phyloP scores from a whole-genome alignment of 2,888 invertebrate species.

The Epinotia ramella region DNA sequence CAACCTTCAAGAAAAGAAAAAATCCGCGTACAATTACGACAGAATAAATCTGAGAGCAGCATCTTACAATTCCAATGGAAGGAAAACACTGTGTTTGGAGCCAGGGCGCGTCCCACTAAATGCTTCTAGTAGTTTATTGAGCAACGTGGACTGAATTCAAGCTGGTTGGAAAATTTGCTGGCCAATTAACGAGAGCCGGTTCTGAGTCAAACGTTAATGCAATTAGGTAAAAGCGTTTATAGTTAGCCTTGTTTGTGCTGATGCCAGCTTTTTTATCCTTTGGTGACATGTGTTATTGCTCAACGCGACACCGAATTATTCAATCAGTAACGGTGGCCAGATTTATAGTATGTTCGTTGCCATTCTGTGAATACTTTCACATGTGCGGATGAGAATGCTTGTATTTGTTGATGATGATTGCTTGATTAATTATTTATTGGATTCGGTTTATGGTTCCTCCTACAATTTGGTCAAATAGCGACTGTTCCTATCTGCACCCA shows the following conservation, averaged over 20 bases:
- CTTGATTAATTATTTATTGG: too few species aligned
- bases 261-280: background rate
- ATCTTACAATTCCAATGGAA: constrained; percentile 57
- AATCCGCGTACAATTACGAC: constrained; percentile 54
- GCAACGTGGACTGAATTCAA: constrained; percentile 74
- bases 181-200: constrained; percentile 62
- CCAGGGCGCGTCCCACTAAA: constrained; percentile 66
- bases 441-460: too few species aligned
- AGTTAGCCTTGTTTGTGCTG: constrained; percentile 40
- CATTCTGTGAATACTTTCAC: background rate
- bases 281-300: background rate
- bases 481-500: too few species aligned
- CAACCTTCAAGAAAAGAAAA: constrained; percentile 43
- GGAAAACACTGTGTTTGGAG: constrained; percentile 63
- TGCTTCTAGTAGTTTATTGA: constrained; percentile 76
- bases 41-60: constrained; percentile 61
- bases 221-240: constrained; percentile 63
- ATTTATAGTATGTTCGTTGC: background rate
- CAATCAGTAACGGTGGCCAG: background rate
- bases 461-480: too few species aligned
- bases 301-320: background rate
- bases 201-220: constrained; percentile 76
- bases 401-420: too few species aligned
- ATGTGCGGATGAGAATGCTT: too few species aligned
- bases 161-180: constrained; percentile 62